These are phyloP conservation scores for Aphidoletes aphidimyza DNA, from an alignment of 2,888 invertebrate species.

Conservation along the genomic window DNA sequence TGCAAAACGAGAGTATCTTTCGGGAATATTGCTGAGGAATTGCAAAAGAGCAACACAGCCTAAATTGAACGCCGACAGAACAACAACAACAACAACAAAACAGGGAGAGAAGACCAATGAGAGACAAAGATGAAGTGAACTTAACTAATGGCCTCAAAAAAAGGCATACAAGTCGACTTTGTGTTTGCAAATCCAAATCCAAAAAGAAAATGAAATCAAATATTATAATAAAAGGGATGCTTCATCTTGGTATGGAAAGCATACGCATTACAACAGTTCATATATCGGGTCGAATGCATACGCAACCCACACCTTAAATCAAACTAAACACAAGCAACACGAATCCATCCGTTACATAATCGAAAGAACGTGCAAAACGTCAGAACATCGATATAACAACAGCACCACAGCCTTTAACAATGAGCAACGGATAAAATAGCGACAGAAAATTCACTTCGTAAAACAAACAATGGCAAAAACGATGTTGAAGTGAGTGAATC, in stretches of 20 bases:
- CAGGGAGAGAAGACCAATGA: no score
- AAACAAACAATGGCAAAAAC: conserved; percentile 18
- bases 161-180: no score
- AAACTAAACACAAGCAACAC: neutral
- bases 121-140: no score
- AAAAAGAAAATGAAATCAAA: conserved; percentile 47
- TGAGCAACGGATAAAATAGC: neutral
- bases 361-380: neutral
- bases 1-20: neutral
- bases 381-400: neutral
- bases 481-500: no score
- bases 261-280: conserved; percentile 35
- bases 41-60: neutral
- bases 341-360: neutral
- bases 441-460: neutral
- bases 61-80: neutral
- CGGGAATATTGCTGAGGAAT: neutral
- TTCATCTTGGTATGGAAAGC: neutral
- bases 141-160: no score
- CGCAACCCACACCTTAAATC: neutral
- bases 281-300: no score
- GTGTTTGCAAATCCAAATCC: conserved; percentile 36
- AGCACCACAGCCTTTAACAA: no score
- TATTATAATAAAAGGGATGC: conserved; percentile 37
- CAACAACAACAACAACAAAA: neutral